Conservation (phyloP, 2,797 vertebrate genomes). For the Gadopsis marmoratus region DNA sequence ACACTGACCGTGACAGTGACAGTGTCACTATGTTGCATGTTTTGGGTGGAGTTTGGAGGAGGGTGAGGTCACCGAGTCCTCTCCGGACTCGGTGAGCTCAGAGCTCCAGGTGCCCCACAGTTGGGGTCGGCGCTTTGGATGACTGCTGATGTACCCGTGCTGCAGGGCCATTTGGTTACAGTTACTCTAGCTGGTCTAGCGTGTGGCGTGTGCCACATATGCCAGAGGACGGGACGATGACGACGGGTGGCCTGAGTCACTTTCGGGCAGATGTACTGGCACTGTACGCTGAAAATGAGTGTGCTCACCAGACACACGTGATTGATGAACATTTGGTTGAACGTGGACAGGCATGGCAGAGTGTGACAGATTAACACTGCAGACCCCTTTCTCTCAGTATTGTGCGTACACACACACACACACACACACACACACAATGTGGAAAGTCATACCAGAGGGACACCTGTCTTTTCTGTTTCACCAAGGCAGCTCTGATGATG, state of each 20-base stretch:
- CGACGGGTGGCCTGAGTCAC: conserved; percentile 43
- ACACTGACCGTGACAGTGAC: conserved; percentile 13
- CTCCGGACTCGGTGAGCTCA: background rate
- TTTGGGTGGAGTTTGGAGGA: conserved; percentile 36
- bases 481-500: conserved; percentile 27
- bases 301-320: conserved; percentile 37
- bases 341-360: conserved; percentile 50
- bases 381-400: conserved; percentile 32
- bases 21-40: conserved; percentile 19
- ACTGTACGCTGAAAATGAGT: conserved; percentile 25
- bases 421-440: conserved; percentile 7
- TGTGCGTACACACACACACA: conserved; percentile 5
- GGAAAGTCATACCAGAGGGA: conserved; percentile 43
- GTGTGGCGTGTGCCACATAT: conserved; percentile 44
- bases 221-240: conserved; percentile 24
- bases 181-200: conserved; percentile 12
- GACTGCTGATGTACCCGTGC: conserved; percentile 14
- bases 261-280: conserved; percentile 45
- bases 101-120: conserved; percentile 53
- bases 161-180: conserved; percentile 28
- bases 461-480: conserved; percentile 59
- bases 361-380: conserved; percentile 64
- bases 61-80: background rate
- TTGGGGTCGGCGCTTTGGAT: conserved; percentile 32
- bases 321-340: conserved; percentile 56